Evolutionary conservation across 2,888 invertebrate genomes (phyloP), one percentile per base, ranked within the genome.

Genomic region (Oscheius sp.): DNA sequence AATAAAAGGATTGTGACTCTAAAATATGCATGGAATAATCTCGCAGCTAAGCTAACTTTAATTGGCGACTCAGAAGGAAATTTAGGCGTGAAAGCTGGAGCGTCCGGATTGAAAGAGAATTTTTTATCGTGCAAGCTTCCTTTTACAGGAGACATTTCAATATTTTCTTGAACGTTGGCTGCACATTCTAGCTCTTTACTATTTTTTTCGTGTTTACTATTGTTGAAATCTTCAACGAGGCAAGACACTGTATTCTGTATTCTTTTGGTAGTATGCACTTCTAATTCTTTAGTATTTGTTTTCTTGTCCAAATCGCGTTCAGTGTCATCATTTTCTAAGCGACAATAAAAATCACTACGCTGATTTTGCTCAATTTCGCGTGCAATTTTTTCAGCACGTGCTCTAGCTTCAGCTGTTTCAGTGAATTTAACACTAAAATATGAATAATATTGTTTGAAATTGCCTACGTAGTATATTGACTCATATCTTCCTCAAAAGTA

Each of bases 331-430:
- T 96, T 96, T 89, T 96, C 95, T 34, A 95, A 88, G 79, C 93
- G 93, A 55, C 92, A 90, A 75, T 93, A 91, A 42, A 92, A 91
- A 86, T 92, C 92, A 86, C 94, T 93, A 65, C 91, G 89, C 0
- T 93, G 92, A 84, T 92, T 92, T 84, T 90, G 92, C 87, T 96
- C 96, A 74, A 97, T 97, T 89, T 96, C 96, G 48, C 91, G 92
- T 0, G 96, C 96, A 76, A 96, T 92, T 87, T 92, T 92, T 58
- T 92, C 92, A 0, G 96, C 97, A 87, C 93, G 92, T 15, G 92
- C 92, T 87, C 93, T 94, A 84, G 93, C 91, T 4, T 93, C 92
- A 86, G 96, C 93, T 82, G 91, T 92, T 84, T 92, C 91, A 86
- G 93, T 92, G 84, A 96, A 89, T 75, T 91, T 92, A 82, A 94